These are phyloP conservation scores for Pelodiscus sinensis DNA, from an alignment of 2,113 vertebrate genomes.

Conservation along the genomic window DNA sequence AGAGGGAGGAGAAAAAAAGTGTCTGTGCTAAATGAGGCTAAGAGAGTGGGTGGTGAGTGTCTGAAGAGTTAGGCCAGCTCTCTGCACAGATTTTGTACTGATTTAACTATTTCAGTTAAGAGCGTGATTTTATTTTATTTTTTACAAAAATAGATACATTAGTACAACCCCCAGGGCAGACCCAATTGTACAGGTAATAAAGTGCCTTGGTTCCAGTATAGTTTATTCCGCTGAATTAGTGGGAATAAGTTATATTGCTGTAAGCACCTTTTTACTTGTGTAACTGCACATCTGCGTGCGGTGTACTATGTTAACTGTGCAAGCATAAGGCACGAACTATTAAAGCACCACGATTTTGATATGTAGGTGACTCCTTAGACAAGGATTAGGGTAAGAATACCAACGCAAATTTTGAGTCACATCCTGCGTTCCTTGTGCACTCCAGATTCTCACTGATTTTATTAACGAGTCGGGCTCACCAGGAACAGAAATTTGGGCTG, in stretches of 20 bases:
- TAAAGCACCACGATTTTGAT: not conserved
- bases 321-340: not conserved
- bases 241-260: not conserved
- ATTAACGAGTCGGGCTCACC: not conserved
- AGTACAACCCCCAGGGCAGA: too few species aligned
- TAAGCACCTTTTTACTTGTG: not conserved
- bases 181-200: too few species aligned
- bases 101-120: too few species aligned
- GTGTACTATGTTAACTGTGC: not conserved
- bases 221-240: not conserved
- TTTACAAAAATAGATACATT: too few species aligned
- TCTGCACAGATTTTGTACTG: too few species aligned
- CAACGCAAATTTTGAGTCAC: not conserved
- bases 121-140: too few species aligned
- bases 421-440: not conserved
- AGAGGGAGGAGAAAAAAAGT: too few species aligned
- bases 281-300: accelerated
- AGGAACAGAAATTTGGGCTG: not conserved
- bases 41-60: too few species aligned
- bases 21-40: too few species aligned
- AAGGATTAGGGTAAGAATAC: not conserved
- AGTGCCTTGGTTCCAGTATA: too few species aligned
- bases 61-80: too few species aligned
- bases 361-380: not conserved
- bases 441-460: not conserved